Evolutionary conservation across 2,113 vertebrate species (phyloP), one percentile per base, ranked within the genome.

Genomic region (Polypterus bichir): DNA sequence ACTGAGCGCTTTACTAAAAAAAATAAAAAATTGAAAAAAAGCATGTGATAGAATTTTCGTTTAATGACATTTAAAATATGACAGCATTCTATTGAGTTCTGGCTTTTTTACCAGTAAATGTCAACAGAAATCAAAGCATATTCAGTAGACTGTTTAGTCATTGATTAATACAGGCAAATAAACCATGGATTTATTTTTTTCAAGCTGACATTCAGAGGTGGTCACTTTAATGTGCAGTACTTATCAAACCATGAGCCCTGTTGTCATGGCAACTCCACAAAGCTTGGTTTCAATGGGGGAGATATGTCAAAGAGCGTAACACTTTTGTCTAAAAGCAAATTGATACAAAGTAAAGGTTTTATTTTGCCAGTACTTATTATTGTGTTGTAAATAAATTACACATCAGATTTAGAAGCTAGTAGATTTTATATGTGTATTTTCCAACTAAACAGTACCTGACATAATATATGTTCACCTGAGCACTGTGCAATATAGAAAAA

Each of bases 221-320:
- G 54, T 67, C 62, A 55, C 46, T 9, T 6, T 10, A 48, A 53
- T 56, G 62, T 10, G 59, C 47, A 47, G 52, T 56, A 9, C 57
- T 57, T 57, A 57, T 47, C 59, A 61, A 48, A n/a, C 5, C 61
- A 1, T 3, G 11, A 27, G 56, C 60, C 49, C 6, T 44, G 66
- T 67, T 60, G 44, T 62, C 54, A 67, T 57, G 52, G 58, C 47
- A 64, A 67, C 62, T 3, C 11, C 8, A 47, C 45, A 59, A 60
- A 57, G 53, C 61, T 45, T 56, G 61, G 58, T 59, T 60, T 53
- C n/a, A 51, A 54, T 48, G 27, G 53, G 46, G 57, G 57, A 52
- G 64, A 57, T 27, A 63, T 59, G 61, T 59, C 10, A 54, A 52
- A 52, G 3, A 48, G 27, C 27, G 27, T 27, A 27, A 27, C 27